Evolutionary conservation across 2,797 vertebrate genomes (phyloP).

Genomic region (Gobio occitaniae): DNA sequence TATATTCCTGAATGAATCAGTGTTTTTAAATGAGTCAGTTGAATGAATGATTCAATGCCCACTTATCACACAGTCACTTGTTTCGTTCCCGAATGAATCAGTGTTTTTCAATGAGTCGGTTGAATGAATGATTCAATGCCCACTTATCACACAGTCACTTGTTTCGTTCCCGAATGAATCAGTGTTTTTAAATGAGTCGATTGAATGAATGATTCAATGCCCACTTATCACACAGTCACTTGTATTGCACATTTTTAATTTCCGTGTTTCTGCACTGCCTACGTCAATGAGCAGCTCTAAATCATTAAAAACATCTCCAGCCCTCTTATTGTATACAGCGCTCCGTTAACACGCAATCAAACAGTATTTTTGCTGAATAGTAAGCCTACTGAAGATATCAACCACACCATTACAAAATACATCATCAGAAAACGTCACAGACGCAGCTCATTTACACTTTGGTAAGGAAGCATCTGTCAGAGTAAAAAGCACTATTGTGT

Average conservation of each 20-base stretch:
- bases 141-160: no score
- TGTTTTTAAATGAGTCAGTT: not conserved
- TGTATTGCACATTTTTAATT: not conserved
- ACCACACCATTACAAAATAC: not conserved
- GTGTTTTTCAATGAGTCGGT: not conserved
- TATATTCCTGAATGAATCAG: no score
- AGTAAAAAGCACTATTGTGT: constrained; percentile 4
- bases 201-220: constrained; percentile 1
- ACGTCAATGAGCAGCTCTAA: not conserved
- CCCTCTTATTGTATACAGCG: not conserved
- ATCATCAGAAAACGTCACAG: not conserved
- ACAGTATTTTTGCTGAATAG: not conserved
- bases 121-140: not conserved
- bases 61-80: not conserved
- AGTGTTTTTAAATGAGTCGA: no score
- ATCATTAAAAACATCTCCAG: not conserved
- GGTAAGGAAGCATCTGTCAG: constrained; percentile 30
- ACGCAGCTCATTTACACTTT: constrained; percentile 21
- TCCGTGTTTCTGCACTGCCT: not conserved
- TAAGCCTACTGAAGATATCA: not conserved
- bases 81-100: not conserved
- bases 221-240: no score
- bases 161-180: no score
- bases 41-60: not conserved
- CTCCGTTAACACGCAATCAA: not conserved